phyloP scores from a whole-genome alignment of 2,797 vertebrate species.

The Sebastes goodei region DNA sequence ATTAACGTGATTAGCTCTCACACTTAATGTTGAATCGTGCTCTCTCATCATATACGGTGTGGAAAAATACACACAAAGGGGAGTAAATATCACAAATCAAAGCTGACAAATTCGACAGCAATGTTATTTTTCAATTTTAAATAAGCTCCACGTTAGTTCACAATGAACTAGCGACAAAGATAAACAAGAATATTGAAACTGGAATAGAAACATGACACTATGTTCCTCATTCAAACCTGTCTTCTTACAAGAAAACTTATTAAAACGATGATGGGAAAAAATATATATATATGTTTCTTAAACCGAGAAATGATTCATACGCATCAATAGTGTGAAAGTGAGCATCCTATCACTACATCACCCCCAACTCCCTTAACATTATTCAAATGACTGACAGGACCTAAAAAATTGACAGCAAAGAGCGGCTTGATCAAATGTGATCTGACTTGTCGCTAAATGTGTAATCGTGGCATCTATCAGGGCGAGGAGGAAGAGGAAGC shows the following conservation, averaged over 20 bases:
- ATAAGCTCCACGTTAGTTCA: background rate
- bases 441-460: conserved; percentile 63
- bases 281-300: background rate
- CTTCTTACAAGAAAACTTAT: background rate
- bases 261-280: background rate
- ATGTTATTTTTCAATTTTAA: background rate
- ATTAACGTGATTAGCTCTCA: background rate
- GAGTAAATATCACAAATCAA: background rate
- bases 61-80: background rate
- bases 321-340: conserved; percentile 19
- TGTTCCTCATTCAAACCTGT: background rate
- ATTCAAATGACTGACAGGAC: conserved; percentile 57
- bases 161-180: background rate
- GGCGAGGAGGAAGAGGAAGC: conserved; percentile 28
- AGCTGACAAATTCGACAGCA: background rate
- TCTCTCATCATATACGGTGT: background rate
- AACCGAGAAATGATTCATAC: conserved; percentile 8
- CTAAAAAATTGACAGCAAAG: conserved; percentile 61
- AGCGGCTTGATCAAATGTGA: conserved; percentile 64
- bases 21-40: background rate
- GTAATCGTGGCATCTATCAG: conserved; percentile 67
- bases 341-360: conserved; percentile 33
- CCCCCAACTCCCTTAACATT: conserved; percentile 29
- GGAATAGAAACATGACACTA: background rate
- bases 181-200: background rate